A percentile compares a stretch with the other conserved stretches of the same genome.
phyloP scores from a whole-genome alignment of 2,797 vertebrate genomes.

The Thamnophis elegans region DNA sequence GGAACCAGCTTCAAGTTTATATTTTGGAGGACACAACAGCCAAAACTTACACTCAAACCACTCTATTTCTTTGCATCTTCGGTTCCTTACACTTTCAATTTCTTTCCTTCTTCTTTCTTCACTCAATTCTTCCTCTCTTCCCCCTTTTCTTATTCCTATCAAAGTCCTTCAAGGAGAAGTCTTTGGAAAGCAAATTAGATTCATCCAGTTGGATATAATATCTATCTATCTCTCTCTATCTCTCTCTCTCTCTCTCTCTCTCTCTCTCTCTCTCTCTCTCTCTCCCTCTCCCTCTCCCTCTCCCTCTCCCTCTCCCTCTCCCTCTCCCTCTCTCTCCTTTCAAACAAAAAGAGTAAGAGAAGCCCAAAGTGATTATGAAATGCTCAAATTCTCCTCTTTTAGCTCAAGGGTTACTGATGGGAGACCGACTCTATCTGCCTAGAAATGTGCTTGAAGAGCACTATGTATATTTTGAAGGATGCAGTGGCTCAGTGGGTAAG shows the following conservation, averaged over 20 bases:
- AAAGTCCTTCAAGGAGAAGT: not conserved
- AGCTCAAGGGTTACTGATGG: not conserved
- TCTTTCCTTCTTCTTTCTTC: not conserved
- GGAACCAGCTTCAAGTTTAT: slow-evolving; percentile 11
- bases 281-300: no score
- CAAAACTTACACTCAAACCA: not conserved
- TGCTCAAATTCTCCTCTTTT: not conserved
- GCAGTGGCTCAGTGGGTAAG: no score
- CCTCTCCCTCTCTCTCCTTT: not conserved
- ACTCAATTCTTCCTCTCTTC: not conserved
- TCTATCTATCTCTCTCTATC: no score
- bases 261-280: no score
- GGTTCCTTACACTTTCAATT: no score
- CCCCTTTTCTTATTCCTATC: not conserved
- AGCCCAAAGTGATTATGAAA: not conserved
- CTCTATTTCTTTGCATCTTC: not conserved
- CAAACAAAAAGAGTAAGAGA: not conserved
- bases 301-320: no score
- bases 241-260: no score
- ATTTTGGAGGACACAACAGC: not conserved
- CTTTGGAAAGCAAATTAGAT: not conserved
- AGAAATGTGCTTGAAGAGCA: not conserved
- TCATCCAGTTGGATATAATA: not conserved
- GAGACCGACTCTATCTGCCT: no score
- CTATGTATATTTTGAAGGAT: no score